Percentiles rank a stretch among this genome's conserved stretches.
These are phyloP conservation scores for Chaunax sp. DNA, from an alignment of 2,797 vertebrate genomes.

Conservation along the genomic window DNA sequence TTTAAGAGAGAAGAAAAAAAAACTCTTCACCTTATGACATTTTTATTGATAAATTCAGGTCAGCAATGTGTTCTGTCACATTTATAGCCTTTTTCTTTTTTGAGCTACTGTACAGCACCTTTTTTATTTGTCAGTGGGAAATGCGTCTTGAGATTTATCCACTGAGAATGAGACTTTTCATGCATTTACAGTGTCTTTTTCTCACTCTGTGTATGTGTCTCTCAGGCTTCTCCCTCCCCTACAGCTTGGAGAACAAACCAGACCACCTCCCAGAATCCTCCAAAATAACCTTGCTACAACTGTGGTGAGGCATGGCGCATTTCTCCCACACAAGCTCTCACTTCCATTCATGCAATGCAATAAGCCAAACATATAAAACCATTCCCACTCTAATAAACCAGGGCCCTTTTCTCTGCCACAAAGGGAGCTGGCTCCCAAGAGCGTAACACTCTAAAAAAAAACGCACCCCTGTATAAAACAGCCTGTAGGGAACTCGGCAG, in stretches of 20 bases:
- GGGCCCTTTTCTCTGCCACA: slow-evolving; percentile 71
- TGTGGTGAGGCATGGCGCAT: slow-evolving; percentile 58
- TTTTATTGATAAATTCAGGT: slow-evolving; percentile 75
- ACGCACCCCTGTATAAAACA: slow-evolving; percentile 66
- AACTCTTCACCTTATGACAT: slow-evolving; percentile 72
- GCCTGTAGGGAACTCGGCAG: slow-evolving; percentile 59
- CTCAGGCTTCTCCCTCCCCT: slow-evolving; percentile 21
- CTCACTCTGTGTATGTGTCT: slow-evolving; percentile 38
- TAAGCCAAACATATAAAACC: slow-evolving; percentile 80
- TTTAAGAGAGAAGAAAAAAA: slow-evolving; percentile 66
- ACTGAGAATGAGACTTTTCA: slow-evolving; percentile 46
- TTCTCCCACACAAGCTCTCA: slow-evolving; percentile 70
- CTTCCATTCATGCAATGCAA: slow-evolving; percentile 77
- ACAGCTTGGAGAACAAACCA: slow-evolving; percentile 65
- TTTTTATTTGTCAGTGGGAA: slow-evolving; percentile 57
- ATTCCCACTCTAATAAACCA: slow-evolving; percentile 78
- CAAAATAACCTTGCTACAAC: slow-evolving; percentile 71
- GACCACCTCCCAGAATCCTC: slow-evolving; percentile 68
- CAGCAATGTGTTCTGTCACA: slow-evolving; percentile 62
- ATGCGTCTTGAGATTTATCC: slow-evolving; percentile 40
- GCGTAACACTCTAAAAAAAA: slow-evolving; percentile 59
- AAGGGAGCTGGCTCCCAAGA: slow-evolving; percentile 72
- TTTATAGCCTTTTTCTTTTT: slow-evolving; percentile 42
- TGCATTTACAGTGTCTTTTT: slow-evolving; percentile 40
- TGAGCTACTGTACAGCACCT: slow-evolving; percentile 48